A percentile compares a stretch with the other conserved stretches of the same genome.
Evolutionary conservation across 2,888 invertebrate genomes (phyloP).

Genomic region (Drosophila siamana): DNA sequence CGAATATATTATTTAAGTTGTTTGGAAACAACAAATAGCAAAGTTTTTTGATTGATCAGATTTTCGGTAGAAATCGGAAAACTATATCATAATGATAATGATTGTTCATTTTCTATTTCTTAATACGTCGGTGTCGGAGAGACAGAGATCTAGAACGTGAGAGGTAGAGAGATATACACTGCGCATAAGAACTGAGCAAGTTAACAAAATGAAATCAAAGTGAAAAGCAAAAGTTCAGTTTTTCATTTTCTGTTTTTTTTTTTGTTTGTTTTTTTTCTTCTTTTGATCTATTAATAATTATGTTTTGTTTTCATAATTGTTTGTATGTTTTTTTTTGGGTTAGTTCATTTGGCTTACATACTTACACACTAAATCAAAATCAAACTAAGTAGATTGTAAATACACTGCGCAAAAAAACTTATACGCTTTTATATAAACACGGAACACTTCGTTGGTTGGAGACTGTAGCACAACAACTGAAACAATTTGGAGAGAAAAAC

Average conservation of each 20-base stretch:
- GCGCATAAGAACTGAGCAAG: conserved; percentile 24
- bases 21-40: too few relatives aligned
- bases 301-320: conserved; percentile 3
- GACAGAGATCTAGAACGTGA: conserved; percentile 2
- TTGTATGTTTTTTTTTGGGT: conserved; percentile 17
- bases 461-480: conserved; percentile 64
- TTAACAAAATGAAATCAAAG: conserved; percentile 18
- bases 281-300: conserved; percentile 7
- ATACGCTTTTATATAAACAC: conserved; percentile 50
- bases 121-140: background rate
- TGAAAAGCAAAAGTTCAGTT: conserved; percentile 3
- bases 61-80: background rate
- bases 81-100: background rate
- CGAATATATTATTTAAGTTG: too few relatives aligned
- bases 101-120: background rate
- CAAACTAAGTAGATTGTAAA: conserved; percentile 50
- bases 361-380: conserved; percentile 62
- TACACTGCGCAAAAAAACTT: conserved; percentile 59
- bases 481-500: conserved; percentile 45
- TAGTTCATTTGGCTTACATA: conserved; percentile 52
- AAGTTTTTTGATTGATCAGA: too few relatives aligned
- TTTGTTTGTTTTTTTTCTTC: background rate
- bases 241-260: conserved; percentile 8
- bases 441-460: conserved; percentile 63
- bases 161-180: conserved; percentile 24